Evolutionary conservation across 2,113 vertebrate genomes (phyloP).

Genomic region (Bufo gargarizans): DNA sequence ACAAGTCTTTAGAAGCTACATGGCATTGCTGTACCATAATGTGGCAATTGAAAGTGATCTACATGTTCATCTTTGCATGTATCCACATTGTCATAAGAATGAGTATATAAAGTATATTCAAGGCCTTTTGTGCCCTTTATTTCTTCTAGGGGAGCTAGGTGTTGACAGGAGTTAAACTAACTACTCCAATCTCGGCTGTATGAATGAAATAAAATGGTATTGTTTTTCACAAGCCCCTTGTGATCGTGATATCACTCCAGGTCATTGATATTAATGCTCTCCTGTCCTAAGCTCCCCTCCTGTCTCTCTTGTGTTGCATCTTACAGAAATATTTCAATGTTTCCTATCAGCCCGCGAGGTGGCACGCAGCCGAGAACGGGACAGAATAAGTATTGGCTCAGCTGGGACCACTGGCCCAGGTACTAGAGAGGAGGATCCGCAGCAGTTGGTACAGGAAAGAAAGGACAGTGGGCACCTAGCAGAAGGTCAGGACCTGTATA

Average conservation of each 20-base stretch:
- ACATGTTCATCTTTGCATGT: too few relatives aligned
- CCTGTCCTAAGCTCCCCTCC: slow-evolving; percentile 53
- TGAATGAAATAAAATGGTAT: background rate
- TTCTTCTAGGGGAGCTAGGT: background rate
- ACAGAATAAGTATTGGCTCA: slow-evolving; percentile 79
- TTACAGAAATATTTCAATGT: slow-evolving; percentile 99
- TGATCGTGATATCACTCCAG: background rate
- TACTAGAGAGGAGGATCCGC: slow-evolving; percentile 79
- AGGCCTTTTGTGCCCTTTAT: background rate
- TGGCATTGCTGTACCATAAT: too few relatives aligned
- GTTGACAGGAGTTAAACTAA: slow-evolving; percentile 1
- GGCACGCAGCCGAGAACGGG: slow-evolving; percentile 88
- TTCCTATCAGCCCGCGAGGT: slow-evolving; percentile 98
- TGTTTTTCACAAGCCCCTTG: background rate
- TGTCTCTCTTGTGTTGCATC: slow-evolving; percentile 75
- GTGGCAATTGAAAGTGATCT: too few relatives aligned
- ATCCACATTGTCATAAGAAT: too few relatives aligned
- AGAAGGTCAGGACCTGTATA: slow-evolving; percentile 94
- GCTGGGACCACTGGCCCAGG: slow-evolving; percentile 69
- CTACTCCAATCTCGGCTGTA: background rate
- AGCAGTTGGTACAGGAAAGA: slow-evolving; percentile 81
- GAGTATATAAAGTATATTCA: too few relatives aligned
- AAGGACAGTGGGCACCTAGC: slow-evolving; percentile 83
- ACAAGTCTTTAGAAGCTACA: too few relatives aligned
- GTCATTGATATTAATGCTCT: slow-evolving; percentile 57